Conservation (phyloP, 2,888 invertebrate species). For the Nephrotoma appendiculata region DNA sequence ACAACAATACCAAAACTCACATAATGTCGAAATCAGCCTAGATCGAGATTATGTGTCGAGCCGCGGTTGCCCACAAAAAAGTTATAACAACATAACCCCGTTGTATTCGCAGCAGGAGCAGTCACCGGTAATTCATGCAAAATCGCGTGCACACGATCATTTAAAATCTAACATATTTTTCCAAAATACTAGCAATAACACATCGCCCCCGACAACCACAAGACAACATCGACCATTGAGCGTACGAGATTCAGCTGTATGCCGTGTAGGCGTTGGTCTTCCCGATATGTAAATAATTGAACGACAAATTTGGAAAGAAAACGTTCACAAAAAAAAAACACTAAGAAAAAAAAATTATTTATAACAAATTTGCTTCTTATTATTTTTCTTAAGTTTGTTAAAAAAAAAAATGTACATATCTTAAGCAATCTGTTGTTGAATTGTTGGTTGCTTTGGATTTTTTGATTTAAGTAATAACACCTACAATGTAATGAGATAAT, state of each 20-base stretch:
- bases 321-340: neutral
- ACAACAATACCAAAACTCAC: neutral
- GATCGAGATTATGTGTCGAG: neutral
- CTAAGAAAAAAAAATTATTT: neutral
- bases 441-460: neutral
- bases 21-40: neutral
- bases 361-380: neutral
- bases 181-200: constrained; percentile 9
- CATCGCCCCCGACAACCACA: neutral
- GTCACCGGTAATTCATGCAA: constrained; percentile 1
- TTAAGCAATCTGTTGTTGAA: neutral
- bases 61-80: neutral
- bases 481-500: neutral
- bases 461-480: neutral
- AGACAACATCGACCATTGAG: constrained; percentile 9
- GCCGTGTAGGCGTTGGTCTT: constrained; percentile 13
- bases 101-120: neutral
- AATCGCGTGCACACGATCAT: constrained; percentile 10
- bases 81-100: neutral
- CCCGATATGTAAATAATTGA: constrained; percentile 9
- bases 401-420: neutral
- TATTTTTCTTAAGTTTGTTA: neutral
- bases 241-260: constrained; percentile 13
- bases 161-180: constrained; percentile 12
- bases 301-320: neutral